These are phyloP conservation scores for Seriola quinqueradiata DNA, from an alignment of 2,113 vertebrate species.

Conservation along the genomic window DNA sequence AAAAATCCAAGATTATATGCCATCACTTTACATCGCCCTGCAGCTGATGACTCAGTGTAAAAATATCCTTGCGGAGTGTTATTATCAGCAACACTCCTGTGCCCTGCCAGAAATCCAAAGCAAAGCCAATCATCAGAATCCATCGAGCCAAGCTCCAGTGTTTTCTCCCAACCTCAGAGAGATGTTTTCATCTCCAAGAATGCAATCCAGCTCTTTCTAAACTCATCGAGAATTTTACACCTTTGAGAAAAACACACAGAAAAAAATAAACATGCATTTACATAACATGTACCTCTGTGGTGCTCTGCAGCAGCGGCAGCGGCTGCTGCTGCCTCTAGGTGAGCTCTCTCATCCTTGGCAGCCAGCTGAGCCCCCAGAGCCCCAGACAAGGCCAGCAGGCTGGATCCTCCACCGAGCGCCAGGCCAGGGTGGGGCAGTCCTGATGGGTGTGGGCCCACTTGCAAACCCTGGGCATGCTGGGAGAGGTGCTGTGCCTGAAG, in stretches of 20 bases:
- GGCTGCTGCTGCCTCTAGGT: constrained; percentile 82
- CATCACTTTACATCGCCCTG: constrained; percentile 51
- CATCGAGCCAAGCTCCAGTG: constrained; percentile 31
- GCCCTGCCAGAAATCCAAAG: constrained; percentile 46
- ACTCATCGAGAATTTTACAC: constrained; percentile 2
- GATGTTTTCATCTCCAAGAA: constrained; percentile 31
- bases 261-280: background rate
- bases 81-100: constrained; percentile 39
- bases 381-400: constrained; percentile 90
- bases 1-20: constrained; percentile 44
- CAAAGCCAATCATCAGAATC: constrained; percentile 53
- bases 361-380: constrained; percentile 89
- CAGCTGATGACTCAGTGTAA: constrained; percentile 59
- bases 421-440: constrained; percentile 85
- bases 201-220: constrained; percentile 13
- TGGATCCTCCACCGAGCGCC: constrained; percentile 85
- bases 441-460: constrained; percentile 88
- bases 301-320: constrained; percentile 82
- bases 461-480: constrained; percentile 88
- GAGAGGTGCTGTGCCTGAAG: constrained; percentile 94
- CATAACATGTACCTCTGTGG: constrained; percentile 84
- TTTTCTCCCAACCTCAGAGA: constrained; percentile 26
- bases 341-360: constrained; percentile 89
- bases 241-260: background rate
- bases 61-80: constrained; percentile 51